Evolutionary conservation across 2,888 invertebrate genomes (phyloP).

Genomic region (Melanchra persicariae): DNA sequence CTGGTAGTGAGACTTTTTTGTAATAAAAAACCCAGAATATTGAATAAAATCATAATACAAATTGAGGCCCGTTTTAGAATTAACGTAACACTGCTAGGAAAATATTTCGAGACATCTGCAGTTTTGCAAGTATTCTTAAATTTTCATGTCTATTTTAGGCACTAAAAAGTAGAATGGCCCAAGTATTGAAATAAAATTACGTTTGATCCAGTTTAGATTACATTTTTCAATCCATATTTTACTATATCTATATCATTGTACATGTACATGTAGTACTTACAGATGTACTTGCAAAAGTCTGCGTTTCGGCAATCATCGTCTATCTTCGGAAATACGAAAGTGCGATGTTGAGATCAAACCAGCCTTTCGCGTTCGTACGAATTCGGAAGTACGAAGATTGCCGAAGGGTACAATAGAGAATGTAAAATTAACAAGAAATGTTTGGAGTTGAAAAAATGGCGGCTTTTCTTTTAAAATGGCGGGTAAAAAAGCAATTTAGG

Average conservation of each 20-base stretch:
- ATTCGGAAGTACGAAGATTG: not conserved
- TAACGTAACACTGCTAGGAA: too few species aligned
- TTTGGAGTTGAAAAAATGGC: conserved; percentile 19
- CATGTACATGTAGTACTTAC: conserved; percentile 43
- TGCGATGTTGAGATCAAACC: not conserved
- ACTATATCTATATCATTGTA: conserved; percentile 35
- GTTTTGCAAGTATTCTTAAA: too few species aligned
- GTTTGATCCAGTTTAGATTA: conserved; percentile 27
- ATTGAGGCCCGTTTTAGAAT: too few species aligned
- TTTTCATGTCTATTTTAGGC: too few species aligned
- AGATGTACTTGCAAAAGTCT: not conserved
- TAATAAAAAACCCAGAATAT: too few species aligned
- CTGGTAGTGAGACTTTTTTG: too few species aligned
- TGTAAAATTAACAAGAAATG: conserved; percentile 8
- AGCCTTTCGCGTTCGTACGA: too few species aligned
- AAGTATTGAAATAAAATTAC: conserved; percentile 22
- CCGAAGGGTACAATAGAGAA: not conserved
- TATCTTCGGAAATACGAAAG: not conserved
- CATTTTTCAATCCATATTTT: conserved; percentile 55
- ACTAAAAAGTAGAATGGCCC: too few species aligned
- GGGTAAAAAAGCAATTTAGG: conserved; percentile 40
- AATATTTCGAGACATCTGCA: too few species aligned
- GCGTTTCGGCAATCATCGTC: not conserved
- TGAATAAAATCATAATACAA: too few species aligned
- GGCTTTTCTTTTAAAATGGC: conserved; percentile 38